Evolutionary conservation across 1,140 invertebrate species (phyloP), one percentile per base, ranked within the genome.

Genomic region (Metopolophium dirhodum): DNA sequence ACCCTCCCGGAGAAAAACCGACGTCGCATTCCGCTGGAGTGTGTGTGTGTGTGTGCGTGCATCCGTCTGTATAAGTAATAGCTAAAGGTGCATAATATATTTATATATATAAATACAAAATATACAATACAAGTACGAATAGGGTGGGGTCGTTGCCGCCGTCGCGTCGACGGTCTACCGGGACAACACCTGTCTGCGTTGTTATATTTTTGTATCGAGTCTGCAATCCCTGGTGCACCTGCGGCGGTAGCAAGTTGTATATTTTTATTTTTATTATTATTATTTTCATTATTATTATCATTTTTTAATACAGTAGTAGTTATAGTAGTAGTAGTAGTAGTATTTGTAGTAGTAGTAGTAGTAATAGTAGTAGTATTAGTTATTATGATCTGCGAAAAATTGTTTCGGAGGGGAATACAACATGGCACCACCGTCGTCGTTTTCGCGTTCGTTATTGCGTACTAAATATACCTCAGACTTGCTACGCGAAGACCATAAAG

Each of bases 181-280:
- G 87, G 87, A 89, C n/a, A 89, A 54, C 87, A 89, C 87, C 87
- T 89, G 87, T 89, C 47, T 49, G n/a, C 51, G 86, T 88, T 37
- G 87, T 89, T 89, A 89, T 89, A 68, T 68, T 68, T 89, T 54
- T 54, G 49, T 89, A 89, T 89, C 87, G 35, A 35, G n/a, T 37
- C 49, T 54, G 35, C 54, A 89, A 89, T 89, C 87, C 87, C 87
- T 89, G 49, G 35, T 49, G 49, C 87, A 89, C 87, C 87, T 89
- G 87, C 87, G 87, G 49, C 35, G n/a, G 20, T 14, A 20, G n/a
- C 83, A 23, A 22, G 22, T 41, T 35, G 7, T 49, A 49, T 3
- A 41, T 41, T 86, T 9, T 86, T 87, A 8, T 87, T 49, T 47
- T 86, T 77, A 77, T 77, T 35, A 77, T 77, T 77, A 77, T 77